phyloP scores from a whole-genome alignment of 2,888 invertebrate genomes.

The Lypha dubia region DNA sequence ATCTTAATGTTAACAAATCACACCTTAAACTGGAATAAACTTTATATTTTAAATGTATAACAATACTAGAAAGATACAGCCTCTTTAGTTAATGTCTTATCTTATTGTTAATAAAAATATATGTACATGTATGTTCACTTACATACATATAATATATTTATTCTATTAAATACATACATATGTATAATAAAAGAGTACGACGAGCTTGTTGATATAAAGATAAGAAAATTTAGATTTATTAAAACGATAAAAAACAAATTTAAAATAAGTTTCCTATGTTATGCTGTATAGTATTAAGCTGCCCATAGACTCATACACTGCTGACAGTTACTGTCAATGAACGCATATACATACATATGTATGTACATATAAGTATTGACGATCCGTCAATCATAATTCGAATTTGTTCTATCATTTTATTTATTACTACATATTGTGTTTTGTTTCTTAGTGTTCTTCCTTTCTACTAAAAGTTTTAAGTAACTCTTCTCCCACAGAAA shows the following conservation, averaged over 20 bases:
- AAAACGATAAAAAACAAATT: slow-evolving; percentile 47
- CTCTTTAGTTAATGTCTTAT: slow-evolving; percentile 67
- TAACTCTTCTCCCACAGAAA: too few relatives aligned
- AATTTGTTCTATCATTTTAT: too few relatives aligned
- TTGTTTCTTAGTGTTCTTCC: too few relatives aligned
- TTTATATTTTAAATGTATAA: slow-evolving; percentile 27
- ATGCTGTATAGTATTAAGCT: not conserved
- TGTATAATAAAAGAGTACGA: slow-evolving; percentile 12
- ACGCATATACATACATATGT: too few relatives aligned
- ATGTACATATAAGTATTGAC: too few relatives aligned
- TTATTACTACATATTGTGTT: too few relatives aligned
- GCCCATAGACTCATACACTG: not conserved
- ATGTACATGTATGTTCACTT: too few relatives aligned
- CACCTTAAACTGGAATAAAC: slow-evolving; percentile 50
- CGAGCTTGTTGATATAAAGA: slow-evolving; percentile 60
- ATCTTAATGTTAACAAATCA: slow-evolving; percentile 46
- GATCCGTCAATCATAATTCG: too few relatives aligned
- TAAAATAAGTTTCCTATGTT: not conserved
- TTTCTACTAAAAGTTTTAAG: too few relatives aligned
- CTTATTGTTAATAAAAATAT: slow-evolving; percentile 57
- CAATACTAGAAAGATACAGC: slow-evolving; percentile 54
- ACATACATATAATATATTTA: too few relatives aligned
- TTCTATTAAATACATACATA: not conserved
- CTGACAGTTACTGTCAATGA: too few relatives aligned
- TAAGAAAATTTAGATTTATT: slow-evolving; percentile 68